Percentiles rank a stretch among this genome's conserved stretches.
These are phyloP conservation scores for Pampusana beccarii DNA, from an alignment of 2,113 vertebrate species.

Conservation along the genomic window DNA sequence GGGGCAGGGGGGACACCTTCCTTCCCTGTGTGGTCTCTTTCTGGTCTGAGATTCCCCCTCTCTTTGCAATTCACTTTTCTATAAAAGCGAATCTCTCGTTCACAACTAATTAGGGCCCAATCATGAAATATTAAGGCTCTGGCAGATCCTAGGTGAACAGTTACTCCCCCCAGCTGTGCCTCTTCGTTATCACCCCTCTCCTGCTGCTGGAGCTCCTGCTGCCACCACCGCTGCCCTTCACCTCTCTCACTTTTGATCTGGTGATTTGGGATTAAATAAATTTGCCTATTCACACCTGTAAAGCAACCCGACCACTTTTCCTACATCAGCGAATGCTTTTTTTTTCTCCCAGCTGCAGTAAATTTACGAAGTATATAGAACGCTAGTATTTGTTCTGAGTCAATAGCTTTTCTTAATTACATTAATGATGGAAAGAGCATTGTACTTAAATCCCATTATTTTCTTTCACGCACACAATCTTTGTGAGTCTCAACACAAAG, in stretches of 20 bases:
- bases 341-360: background rate
- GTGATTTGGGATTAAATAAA: background rate
- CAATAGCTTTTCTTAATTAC: background rate
- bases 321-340: background rate
- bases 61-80: background rate
- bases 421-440: background rate
- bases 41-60: background rate
- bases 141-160: background rate
- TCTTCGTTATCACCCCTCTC: background rate
- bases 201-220: background rate
- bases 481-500: background rate
- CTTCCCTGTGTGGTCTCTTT: background rate
- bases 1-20: background rate
- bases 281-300: background rate
- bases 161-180: background rate
- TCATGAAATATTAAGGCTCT: background rate
- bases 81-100: fast-evolving
- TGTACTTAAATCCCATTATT: background rate
- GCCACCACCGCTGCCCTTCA: fast-evolving
- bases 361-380: background rate
- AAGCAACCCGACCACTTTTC: background rate
- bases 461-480: background rate
- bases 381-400: background rate
- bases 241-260: background rate
- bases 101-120: background rate